Evolutionary conservation across 2,888 invertebrate genomes (phyloP), one percentile per base, ranked within the genome.

Genomic region (Epicampocera succincta): DNA sequence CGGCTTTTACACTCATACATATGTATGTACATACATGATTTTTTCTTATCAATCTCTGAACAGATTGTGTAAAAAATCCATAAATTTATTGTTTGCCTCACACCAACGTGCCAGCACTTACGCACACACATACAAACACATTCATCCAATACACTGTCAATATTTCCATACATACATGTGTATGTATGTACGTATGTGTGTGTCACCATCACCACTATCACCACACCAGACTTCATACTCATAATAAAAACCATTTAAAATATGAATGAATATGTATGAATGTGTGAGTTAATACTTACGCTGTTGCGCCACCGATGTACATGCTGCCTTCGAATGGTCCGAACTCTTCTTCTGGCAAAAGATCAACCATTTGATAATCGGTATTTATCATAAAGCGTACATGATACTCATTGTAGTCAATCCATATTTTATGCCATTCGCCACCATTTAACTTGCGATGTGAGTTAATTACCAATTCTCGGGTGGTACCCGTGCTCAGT

Each of bases 351-450:
- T 96, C 96, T 12, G 95, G 93, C 85, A 95, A 91, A 74, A 97
- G 91, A 91, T 97, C 95, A 21, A 97, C 94, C 96, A 97, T 97
- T 92, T 95, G 94, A 87, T 94, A 95, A 88, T 97, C 96, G 42
- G 96, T 96, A 88, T 98, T 98, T 84, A 98, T 95, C 95, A 97
- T 97, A 88, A 98, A 97, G 83, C 97, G 92, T 42, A 98, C 97
- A 90, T 98, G 98, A 90, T 97, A 96, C 89, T 96, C 95, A 91
- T 98, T 97, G 89, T 97, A 97, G 92, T 98, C 98, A 82, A 98
- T 96, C 96, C 97, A 96, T 84, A 98, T 95, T 91, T 97, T 97
- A 90, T 98, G 98, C 98, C 98, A 98, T 89, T 97, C 97, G 0
- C 98, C 98, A 65, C 96, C 96, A 89, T 97, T 98, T 60, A 98